Base-by-base conservation (phyloP, 2,888 invertebrate genomes). In the Ryuthela nishihirai region DNA sequence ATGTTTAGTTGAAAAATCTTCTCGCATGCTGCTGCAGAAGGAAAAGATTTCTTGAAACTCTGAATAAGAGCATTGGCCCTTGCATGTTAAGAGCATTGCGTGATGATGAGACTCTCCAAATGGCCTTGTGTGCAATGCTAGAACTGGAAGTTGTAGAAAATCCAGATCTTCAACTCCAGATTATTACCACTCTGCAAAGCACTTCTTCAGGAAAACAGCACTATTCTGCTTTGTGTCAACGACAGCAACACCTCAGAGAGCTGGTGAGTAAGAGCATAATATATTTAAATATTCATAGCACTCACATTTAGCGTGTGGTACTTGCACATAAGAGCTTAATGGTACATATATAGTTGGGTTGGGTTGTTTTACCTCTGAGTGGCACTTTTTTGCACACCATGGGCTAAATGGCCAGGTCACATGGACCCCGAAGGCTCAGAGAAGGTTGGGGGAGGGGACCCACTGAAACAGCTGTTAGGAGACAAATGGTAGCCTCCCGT, bases 11-110 rank as follows among this genome's bases (percentile, higher is more conserved):
- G 58, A 70, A 72, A 36, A 71, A 71, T 18, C 64, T 77, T 50
- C 80, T 80, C 54, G 84, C 84, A 70, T 88, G 87, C 72, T 85
- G 83, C 69, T 84, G 84, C 69, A 77, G 85, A 67, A 85, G 87
- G 74, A 82, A 83, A 68, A 85, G 85, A 69, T 79, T 87, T 42
- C 79, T 82, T 55, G 79, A 81, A 67, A 77, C 83, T 70, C 79
- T 83, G 72, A 82, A 82, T 65, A 85, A 85, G 70, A 78, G 84
- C 67, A 80, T 85, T 25, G 80, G 80, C 0, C 85, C 85, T 64
- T 84, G 85, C 66, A 80, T 86, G 73, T 74, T 87, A 63, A 78
- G 87, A 65, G 85, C 85, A 1, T 77, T 87, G 60, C 78, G 85
- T 61, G 85, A 83, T 70, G 72, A 73, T 64, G 67, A 70, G 35